Evolutionary conservation across 2,888 invertebrate genomes (phyloP).

Genomic region (Chydorus sphaericus): DNA sequence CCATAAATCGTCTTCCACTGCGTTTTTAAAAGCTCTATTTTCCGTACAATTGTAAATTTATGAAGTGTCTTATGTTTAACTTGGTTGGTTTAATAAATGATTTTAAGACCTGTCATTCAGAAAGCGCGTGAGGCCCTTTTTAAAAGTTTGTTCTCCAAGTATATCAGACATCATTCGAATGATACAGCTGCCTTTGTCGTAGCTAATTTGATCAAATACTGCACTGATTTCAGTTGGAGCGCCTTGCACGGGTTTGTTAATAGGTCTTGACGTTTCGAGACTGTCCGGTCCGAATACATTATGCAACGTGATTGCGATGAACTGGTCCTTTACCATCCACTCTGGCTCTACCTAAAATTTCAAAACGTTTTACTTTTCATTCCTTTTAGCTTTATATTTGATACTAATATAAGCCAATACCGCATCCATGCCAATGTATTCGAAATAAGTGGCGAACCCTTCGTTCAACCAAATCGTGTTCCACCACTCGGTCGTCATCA

Average conservation of each 20-base stretch:
- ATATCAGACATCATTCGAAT: slow-evolving; percentile 1
- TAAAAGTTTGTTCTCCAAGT: neutral
- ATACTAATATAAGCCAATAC: neutral
- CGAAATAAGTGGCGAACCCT: neutral
- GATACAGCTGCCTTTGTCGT: slow-evolving; percentile 36
- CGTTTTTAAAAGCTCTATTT: slow-evolving; percentile 17
- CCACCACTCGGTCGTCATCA: slow-evolving; percentile 28
- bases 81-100: neutral
- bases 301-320: slow-evolving; percentile 59
- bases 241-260: slow-evolving; percentile 40
- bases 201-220: slow-evolving; percentile 28
- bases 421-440: neutral
- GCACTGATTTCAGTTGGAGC: slow-evolving; percentile 37
- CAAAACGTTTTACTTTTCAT: no score
- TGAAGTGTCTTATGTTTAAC: no score
- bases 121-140: slow-evolving; percentile 4
- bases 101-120: slow-evolving; percentile 25
- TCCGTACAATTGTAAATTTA: no score
- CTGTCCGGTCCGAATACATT: slow-evolving; percentile 63
- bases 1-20: slow-evolving; percentile 8
- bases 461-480: neutral
- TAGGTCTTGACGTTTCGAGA: slow-evolving; percentile 65
- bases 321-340: slow-evolving; percentile 64
- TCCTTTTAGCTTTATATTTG: neutral
- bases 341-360: slow-evolving; percentile 41